Evolutionary conservation across 2,797 vertebrate species (phyloP).

Genomic region (Salmo trutta): DNA sequence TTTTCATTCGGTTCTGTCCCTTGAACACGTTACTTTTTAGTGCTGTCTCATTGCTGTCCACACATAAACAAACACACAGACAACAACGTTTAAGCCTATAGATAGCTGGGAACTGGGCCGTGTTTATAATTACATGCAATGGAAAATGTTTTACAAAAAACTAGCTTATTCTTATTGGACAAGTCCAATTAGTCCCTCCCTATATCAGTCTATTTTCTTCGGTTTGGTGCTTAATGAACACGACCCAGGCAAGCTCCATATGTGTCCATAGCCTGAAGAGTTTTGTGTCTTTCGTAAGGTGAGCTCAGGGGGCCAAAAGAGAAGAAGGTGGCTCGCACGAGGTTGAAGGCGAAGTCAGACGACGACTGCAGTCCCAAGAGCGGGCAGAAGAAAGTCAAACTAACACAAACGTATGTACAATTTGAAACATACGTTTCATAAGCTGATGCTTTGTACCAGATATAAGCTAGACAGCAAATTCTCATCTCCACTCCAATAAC

Average conservation of each 20-base stretch:
- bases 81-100: neutral
- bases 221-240: neutral
- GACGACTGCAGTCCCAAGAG: constrained; percentile 85
- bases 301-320: constrained; percentile 85
- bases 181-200: neutral
- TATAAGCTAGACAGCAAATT: neutral
- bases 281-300: constrained; percentile 50
- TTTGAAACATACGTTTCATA: neutral
- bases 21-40: neutral
- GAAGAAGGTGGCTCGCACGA: constrained; percentile 84
- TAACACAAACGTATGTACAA: constrained; percentile 52
- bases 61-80: neutral
- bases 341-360: constrained; percentile 86
- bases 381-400: constrained; percentile 85
- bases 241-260: neutral
- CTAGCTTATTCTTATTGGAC: no score
- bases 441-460: neutral
- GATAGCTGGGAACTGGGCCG: neutral
- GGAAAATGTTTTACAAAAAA: neutral
- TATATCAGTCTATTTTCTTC: neutral
- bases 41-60: neutral
- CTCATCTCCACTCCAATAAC: neutral
- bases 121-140: neutral
- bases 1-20: neutral
- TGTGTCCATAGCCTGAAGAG: neutral